These are phyloP conservation scores for Gasterosteus nipponicus DNA, from an alignment of 2,113 vertebrate species.

Conservation along the genomic window DNA sequence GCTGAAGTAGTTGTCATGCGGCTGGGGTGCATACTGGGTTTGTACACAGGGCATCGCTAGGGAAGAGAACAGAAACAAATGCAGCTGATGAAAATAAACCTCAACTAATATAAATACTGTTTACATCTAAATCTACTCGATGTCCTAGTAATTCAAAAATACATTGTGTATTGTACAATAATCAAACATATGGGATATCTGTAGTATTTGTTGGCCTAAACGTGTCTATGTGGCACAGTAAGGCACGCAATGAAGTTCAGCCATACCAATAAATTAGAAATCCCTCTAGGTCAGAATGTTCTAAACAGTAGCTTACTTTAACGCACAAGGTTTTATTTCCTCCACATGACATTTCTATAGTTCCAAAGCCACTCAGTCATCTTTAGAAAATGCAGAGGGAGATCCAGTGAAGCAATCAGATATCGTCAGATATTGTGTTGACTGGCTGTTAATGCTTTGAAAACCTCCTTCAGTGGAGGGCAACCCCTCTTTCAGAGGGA, in stretches of 20 bases:
- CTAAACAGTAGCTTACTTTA: constrained; percentile 43
- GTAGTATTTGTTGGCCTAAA: neutral
- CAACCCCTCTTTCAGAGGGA: constrained; percentile 61
- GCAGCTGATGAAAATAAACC: constrained; percentile 19
- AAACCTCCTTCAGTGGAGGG: constrained; percentile 72
- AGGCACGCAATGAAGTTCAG: neutral
- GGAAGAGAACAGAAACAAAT: constrained; percentile 44
- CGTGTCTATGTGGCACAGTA: neutral
- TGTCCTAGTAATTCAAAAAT: neutral
- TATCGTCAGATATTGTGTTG: constrained; percentile 70
- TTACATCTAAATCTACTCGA: neutral
- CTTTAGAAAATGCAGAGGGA: constrained; percentile 54
- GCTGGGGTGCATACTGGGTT: constrained; percentile 87
- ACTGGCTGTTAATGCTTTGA: constrained; percentile 69
- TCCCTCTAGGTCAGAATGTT: neutral
- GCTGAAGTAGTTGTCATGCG: constrained; percentile 84
- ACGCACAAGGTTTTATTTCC: constrained; percentile 16
- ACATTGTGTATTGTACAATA: neutral
- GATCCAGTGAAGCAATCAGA: constrained; percentile 42
- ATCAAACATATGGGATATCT: constrained; percentile 4
- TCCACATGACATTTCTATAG: constrained; percentile 37
- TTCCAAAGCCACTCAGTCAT: constrained; percentile 32
- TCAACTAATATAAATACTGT: neutral
- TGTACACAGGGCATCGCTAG: constrained; percentile 96
- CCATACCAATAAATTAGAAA: constrained; percentile 2